Base-by-base conservation (phyloP, 2,888 invertebrate species). In the Lysandra coridon region DNA sequence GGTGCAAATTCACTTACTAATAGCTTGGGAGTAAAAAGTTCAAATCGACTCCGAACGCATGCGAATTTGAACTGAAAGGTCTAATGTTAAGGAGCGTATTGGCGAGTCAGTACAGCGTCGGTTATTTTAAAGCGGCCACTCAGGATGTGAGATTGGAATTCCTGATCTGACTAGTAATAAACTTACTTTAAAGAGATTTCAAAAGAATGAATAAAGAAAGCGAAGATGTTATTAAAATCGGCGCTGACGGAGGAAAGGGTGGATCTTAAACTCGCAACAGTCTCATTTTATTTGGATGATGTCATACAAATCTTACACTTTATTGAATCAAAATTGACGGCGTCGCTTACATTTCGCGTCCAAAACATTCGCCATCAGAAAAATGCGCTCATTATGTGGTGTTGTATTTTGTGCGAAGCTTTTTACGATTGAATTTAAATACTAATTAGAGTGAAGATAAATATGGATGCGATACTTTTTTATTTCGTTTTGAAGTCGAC, bases 151-250 rank as follows among this genome's bases (percentile, higher is more conserved):
- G 90, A 93, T 92, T 91, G 93, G 92, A 92, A 92, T 92, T 92
- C 93, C 93, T 92, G 93, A 93, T 93, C 92, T 88, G 93, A 92
- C 92, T 93, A 92, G 92, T 88, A 94, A 93, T 93, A 93, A 94
- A 93, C 89, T 92, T 90, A 89, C 89, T 91, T 91, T 89, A 91
- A 90, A 89, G 87, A 87, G 86, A 89, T 91, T 89, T 91, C 91
- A 92, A 92, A 92, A 91, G 90, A 92, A 91, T 87, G 89, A 88
- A 91, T 91, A 91, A 91, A 91, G 90, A 90, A 89, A 88, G 85
- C 87, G 85, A 87, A 90, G 88, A 91, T 88, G 91, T 91, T 91
- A 90, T 91, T 91, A 90, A 91, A 91, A 90, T 89, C 85, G 84
- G 84, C 85, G 87, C 87, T 86, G 88, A 88, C 90, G 90, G 88